Conservation (phyloP, 2,888 invertebrate genomes). For the Andrena praecox region DNA sequence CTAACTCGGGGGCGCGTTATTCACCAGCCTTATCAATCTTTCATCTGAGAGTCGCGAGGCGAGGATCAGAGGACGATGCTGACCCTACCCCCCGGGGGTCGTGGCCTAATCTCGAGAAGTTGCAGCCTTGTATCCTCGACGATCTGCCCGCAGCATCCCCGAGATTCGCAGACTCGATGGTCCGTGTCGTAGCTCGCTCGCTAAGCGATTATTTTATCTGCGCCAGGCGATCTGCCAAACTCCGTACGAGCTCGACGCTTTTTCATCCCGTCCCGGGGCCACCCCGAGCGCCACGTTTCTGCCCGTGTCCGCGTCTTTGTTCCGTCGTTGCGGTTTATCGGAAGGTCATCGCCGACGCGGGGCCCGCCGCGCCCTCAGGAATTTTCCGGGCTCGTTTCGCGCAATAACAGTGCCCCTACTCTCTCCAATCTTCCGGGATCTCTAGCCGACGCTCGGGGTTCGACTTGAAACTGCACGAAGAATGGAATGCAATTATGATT, state of each 20-base stretch:
- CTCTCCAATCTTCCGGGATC: not conserved
- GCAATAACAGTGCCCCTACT: not conserved
- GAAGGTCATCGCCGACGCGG: constrained; percentile 42
- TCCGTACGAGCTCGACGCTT: constrained; percentile 29
- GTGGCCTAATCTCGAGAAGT: constrained; percentile 69
- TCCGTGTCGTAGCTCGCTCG: constrained; percentile 72
- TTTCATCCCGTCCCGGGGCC: constrained; percentile 4
- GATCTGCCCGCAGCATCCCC: constrained; percentile 58
- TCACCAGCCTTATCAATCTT: constrained; percentile 72
- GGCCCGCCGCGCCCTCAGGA: not conserved
- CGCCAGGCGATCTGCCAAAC: constrained; percentile 80
- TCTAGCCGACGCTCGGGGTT: not conserved
- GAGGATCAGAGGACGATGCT: constrained; percentile 16
- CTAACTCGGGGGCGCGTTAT: constrained; percentile 41
- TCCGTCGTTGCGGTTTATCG: constrained; percentile 39
- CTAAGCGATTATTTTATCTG: constrained; percentile 84
- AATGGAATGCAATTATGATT: not conserved
- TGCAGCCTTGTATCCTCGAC: constrained; percentile 42
- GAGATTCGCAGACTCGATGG: constrained; percentile 67
- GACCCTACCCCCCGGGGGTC: constrained; percentile 40
- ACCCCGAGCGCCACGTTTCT: not conserved
- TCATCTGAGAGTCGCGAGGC: constrained; percentile 52
- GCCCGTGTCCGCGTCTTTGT: constrained; percentile 34
- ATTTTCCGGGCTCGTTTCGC: constrained; percentile 1
- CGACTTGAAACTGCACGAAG: not conserved